These are phyloP conservation scores for Trichogramma pretiosum DNA, from an alignment of 1,140 invertebrate genomes.

Conservation along the genomic window DNA sequence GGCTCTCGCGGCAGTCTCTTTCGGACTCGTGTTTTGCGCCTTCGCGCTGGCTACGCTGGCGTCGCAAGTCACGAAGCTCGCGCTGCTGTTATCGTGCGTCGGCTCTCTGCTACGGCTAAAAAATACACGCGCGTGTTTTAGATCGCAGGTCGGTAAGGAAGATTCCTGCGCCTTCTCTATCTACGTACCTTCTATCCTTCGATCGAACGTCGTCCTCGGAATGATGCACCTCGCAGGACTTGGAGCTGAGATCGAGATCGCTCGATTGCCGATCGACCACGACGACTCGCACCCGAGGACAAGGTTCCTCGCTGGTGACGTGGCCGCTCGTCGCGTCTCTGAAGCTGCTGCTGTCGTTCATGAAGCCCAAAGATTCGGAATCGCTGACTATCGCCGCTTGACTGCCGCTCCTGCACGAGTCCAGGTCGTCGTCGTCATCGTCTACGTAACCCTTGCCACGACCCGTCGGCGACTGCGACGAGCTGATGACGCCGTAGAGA, in stretches of 20 bases:
- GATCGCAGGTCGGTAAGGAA: too few species aligned
- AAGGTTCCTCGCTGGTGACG: too few species aligned
- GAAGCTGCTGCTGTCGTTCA: too few species aligned
- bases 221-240: background rate
- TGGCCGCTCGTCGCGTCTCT: background rate
- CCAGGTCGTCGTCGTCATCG: background rate
- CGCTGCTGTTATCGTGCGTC: too few species aligned
- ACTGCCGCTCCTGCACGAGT: background rate
- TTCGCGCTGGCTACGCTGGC: too few species aligned
- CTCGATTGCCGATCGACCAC: too few species aligned
- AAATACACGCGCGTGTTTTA: too few species aligned
- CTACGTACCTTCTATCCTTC: background rate
- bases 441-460: background rate
- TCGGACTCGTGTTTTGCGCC: background rate
- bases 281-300: background rate
- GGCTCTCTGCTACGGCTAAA: background rate
- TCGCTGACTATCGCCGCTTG: constrained; percentile 8
- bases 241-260: background rate
- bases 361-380: background rate
- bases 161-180: too few species aligned
- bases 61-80: too few species aligned
- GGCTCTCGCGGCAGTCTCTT: constrained; percentile 16
- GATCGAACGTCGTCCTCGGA: constrained; percentile 2
- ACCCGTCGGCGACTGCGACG: constrained; percentile 4
- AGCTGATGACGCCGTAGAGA: constrained; percentile 58